Evolutionary conservation across 2,888 invertebrate species (phyloP).

Genomic region (Macaria liturata): DNA sequence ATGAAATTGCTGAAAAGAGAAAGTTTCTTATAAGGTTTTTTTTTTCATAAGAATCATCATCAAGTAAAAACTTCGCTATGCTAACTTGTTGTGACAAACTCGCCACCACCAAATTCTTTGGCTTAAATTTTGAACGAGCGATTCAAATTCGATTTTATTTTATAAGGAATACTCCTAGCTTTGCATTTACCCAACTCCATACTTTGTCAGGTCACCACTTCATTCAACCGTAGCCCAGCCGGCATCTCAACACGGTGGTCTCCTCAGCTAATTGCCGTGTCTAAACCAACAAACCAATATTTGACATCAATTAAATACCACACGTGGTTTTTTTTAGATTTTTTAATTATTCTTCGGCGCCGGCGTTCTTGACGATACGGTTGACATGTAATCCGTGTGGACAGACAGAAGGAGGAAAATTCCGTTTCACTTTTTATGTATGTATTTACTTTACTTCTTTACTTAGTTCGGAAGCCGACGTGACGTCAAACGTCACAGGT

Average conservation of each 20-base stretch:
- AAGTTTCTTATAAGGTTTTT: too few species aligned
- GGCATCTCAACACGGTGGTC: slow-evolving; percentile 45
- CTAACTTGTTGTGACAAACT: too few species aligned
- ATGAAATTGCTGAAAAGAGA: too few species aligned
- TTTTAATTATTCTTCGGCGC: slow-evolving; percentile 36
- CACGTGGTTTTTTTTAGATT: slow-evolving; percentile 49
- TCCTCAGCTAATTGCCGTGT: slow-evolving; percentile 63
- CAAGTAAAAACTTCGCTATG: too few species aligned
- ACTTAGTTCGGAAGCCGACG: too few species aligned
- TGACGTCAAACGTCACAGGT: too few species aligned
- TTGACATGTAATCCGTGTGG: slow-evolving; percentile 25
- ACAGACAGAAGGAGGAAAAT: slow-evolving; percentile 5
- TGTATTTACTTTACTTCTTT: too few species aligned
- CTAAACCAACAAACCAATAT: slow-evolving; percentile 65
- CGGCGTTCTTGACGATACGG: slow-evolving; percentile 25
- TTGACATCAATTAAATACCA: slow-evolving; percentile 72
- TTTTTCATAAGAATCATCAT: too few species aligned
- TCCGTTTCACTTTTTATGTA: neutral
- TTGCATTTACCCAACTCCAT: slow-evolving; percentile 1
- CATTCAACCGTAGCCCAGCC: slow-evolving; percentile 20
- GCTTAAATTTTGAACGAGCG: too few species aligned
- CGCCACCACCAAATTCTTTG: too few species aligned
- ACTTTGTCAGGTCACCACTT: slow-evolving; percentile 15
- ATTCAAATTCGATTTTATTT: too few species aligned
- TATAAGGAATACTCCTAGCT: neutral